A percentile compares a stretch with the other conserved stretches of the same genome.
Conservation (phyloP, 2,888 invertebrate genomes). For the Hydraecia micacea region DNA sequence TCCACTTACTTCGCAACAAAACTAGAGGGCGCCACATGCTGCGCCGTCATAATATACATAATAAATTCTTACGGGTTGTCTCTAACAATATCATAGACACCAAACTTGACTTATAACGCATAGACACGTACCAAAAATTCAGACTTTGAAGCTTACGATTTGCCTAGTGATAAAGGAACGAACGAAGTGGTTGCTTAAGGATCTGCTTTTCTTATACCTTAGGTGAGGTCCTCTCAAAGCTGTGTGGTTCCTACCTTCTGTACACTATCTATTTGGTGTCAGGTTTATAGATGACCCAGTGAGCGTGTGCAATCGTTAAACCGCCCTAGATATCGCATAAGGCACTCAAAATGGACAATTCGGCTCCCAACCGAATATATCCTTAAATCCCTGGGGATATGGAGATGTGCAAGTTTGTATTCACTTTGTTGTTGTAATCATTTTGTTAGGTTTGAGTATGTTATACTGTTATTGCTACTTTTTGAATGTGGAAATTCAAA, state of each 20-base stretch:
- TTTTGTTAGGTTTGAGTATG: neutral
- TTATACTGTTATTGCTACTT: neutral
- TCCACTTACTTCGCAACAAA: too few relatives aligned
- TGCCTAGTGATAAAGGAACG: neutral
- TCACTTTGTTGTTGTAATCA: conserved; percentile 45
- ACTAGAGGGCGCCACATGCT: too few relatives aligned
- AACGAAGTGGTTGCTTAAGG: neutral
- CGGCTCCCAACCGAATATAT: conserved; percentile 21
- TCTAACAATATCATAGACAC: neutral
- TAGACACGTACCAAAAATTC: neutral
- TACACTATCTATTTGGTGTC: neutral
- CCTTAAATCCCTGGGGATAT: conserved; percentile 39
- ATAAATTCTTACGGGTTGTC: neutral
- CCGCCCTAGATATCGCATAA: conserved; percentile 48
- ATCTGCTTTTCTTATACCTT: neutral
- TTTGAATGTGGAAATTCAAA: neutral
- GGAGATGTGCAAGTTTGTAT: conserved; percentile 42
- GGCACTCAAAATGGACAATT: conserved; percentile 53
- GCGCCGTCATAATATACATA: neutral
- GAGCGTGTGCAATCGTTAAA: conserved; percentile 54
- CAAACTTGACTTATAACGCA: neutral
- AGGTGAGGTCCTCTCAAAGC: neutral
- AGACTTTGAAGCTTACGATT: neutral
- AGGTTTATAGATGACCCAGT: conserved; percentile 47
- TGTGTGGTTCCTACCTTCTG: conserved; percentile 15